Evolutionary conservation across 2,888 invertebrate genomes (phyloP), one percentile per base, ranked within the genome.

Genomic region (Leptinotarsa rubiginosa): DNA sequence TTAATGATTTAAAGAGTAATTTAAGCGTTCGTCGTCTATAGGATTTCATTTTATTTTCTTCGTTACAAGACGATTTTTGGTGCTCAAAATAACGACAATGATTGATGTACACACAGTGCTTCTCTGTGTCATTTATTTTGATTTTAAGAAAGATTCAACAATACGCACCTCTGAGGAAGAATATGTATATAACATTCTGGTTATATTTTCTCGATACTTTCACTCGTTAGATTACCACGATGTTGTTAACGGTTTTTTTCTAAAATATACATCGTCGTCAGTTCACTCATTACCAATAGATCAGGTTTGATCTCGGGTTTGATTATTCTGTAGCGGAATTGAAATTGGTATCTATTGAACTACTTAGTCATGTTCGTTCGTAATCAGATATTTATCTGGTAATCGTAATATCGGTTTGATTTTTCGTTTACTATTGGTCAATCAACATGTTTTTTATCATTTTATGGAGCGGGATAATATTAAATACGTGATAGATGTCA

Each of bases 331-430:
- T 62, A 62, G 62, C 62, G 62, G 62, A 62, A 62, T 62, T 62
- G 62, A 62, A 62, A 62, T 31, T n/a, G 62, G 62, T 62, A 62
- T 62, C 62, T 62, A 62, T 62, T 41, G 62, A 62, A 62, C 62
- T 62, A 62, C 62, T 62, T 62, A 62, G 62, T 62, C 62, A 62
- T 62, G 31, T 31, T 62, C 62, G 62, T 62, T 62, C 62, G 62
- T 62, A 62, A 62, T 62, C 62, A 20, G 62, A 62, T 62, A 62
- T 25, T 62, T 62, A 62, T 62, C 62, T 62, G 31, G n/a, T 62
- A 62, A 62, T 62, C 12, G 31, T 41, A 62, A 62, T 62, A 41
- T 62, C 31, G 31, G 25, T 25, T 62, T 31, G 62, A 62, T 62
- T 25, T 62, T 31, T n/a, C 16, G 25, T 41, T 62, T n/a, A 62